Conservation (phyloP, 1,140 invertebrate species). For the Meloidogyne chitwoodi region DNA sequence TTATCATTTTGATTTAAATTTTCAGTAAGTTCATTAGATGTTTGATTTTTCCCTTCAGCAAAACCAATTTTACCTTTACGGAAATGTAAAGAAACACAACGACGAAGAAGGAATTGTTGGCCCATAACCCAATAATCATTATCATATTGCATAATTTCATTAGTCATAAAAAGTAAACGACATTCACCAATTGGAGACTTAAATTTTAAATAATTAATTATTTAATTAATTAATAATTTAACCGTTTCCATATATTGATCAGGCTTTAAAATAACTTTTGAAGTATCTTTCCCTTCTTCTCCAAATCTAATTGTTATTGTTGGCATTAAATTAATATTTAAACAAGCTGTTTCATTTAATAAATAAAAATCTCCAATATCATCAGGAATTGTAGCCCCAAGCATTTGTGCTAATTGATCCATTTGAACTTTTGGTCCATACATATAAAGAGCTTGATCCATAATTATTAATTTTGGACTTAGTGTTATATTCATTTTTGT, state of each 20-base stretch:
- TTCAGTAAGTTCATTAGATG: not conserved
- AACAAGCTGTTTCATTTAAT: not conserved
- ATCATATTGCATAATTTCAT: not conserved
- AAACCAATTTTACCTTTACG: not conserved
- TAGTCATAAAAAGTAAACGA: not conserved
- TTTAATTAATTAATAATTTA: no score
- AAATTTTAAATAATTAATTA: not conserved
- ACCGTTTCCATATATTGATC: not conserved
- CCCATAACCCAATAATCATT: not conserved
- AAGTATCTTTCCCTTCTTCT: not conserved
- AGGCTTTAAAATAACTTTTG: not conserved
- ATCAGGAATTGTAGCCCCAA: not conserved
- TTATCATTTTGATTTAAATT: not conserved
- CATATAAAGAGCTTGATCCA: not conserved
- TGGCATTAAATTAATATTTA: not conserved
- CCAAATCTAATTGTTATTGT: not conserved
- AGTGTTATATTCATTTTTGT: not conserved
- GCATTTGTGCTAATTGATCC: not conserved
- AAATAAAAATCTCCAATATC: not conserved
- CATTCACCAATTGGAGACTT: not conserved
- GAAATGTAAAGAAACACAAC: not conserved
- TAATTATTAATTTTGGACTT: not conserved
- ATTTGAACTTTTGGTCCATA: not conserved
- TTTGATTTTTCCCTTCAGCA: not conserved
- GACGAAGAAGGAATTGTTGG: not conserved